Evolutionary conservation across 2,888 invertebrate genomes (phyloP).

Genomic region (Sarcophaga variegata): DNA sequence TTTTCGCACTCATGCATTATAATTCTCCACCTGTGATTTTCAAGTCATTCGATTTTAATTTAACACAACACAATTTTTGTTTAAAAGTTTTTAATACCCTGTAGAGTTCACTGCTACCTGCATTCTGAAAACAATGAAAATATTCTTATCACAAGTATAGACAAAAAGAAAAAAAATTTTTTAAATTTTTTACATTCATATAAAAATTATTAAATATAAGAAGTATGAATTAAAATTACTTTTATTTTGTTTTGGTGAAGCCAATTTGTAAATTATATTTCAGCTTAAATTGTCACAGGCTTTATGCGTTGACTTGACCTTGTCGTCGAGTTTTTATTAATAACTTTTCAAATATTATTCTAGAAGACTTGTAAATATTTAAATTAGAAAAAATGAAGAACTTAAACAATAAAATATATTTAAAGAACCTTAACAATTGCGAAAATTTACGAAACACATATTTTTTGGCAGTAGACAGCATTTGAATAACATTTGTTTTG

Average conservation of each 20-base stretch:
- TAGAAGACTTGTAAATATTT: neutral
- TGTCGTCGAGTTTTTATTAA: constrained; percentile 24
- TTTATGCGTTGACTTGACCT: constrained; percentile 30
- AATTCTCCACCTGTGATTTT: neutral
- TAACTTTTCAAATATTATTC: constrained; percentile 24
- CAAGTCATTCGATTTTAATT: too few relatives aligned
- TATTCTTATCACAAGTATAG: constrained; percentile 9
- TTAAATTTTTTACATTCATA: too few relatives aligned
- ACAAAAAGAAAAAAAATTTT: neutral
- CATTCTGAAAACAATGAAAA: neutral
- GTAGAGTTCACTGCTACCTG: neutral
- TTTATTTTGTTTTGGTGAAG: too few relatives aligned
- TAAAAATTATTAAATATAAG: too few relatives aligned
- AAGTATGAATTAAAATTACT: too few relatives aligned
- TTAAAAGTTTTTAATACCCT: too few relatives aligned
- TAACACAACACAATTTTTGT: too few relatives aligned
- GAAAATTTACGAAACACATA: constrained; percentile 5
- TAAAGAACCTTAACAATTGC: neutral
- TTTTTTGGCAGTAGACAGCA: neutral
- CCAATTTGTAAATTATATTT: constrained; percentile 42
- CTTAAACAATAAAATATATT: neutral
- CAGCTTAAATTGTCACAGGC: constrained; percentile 47
- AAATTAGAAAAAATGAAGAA: neutral
- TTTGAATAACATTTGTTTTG: neutral
- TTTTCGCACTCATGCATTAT: neutral